Evolutionary conservation across 92 coral and sea anemone genomes (phyloP).

Genomic region (Umimayanthus kanabou): DNA sequence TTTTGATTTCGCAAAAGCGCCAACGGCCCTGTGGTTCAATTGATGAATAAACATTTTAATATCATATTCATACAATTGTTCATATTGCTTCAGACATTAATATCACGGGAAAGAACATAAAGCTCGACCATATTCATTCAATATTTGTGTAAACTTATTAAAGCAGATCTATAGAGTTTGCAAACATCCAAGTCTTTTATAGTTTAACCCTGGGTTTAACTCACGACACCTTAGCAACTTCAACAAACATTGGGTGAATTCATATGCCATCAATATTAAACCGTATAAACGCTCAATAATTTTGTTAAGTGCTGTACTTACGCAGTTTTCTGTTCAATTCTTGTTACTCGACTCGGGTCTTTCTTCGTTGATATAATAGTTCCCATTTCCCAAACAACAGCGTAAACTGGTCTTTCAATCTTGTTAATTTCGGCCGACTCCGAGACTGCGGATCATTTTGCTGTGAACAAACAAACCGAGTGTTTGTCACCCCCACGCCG

Average conservation of each 20-base stretch:
- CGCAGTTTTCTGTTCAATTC: conserved; percentile 40
- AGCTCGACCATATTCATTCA: neutral
- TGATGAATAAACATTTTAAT: neutral
- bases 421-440: too few relatives aligned
- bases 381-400: conserved; percentile 20
- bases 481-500: neutral
- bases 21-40: conserved; percentile 22
- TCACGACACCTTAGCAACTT: neutral
- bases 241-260: neutral
- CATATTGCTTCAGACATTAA: neutral
- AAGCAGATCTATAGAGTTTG: neutral
- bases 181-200: conserved; percentile 7
- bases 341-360: neutral
- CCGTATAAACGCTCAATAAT: neutral
- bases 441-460: neutral
- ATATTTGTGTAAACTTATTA: conserved; percentile 1
- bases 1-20: conserved; percentile 40
- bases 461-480: neutral
- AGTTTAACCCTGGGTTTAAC: neutral
- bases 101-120: neutral
- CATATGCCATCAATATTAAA: neutral
- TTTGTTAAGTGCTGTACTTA: neutral
- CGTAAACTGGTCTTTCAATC: neutral
- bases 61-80: too few relatives aligned
- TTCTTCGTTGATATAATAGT: conserved; percentile 35